Percentiles rank a stretch among this genome's conserved stretches.
These are phyloP conservation scores for Muraenolepis orangiensis DNA, from an alignment of 2,797 vertebrate species.

Conservation along the genomic window DNA sequence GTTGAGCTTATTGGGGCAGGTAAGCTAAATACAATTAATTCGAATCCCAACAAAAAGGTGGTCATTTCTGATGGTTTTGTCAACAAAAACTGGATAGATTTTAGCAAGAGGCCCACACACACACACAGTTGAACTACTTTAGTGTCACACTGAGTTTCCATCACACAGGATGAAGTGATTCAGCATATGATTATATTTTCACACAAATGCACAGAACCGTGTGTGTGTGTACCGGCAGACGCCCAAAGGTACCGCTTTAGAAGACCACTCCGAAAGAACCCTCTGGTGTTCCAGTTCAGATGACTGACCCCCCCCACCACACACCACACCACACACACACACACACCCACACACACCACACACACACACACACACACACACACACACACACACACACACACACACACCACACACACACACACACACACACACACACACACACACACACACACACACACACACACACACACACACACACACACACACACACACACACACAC, in stretches of 20 bases:
- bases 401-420: not conserved
- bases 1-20: not conserved
- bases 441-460: not conserved
- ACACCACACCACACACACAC: not conserved
- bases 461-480: not conserved
- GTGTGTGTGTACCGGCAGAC: not conserved
- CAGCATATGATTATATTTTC: not conserved
- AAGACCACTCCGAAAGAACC: too few species aligned
- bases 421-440: not conserved
- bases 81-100: not conserved
- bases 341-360: not conserved
- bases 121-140: conserved; percentile 36
- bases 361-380: too few species aligned
- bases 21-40: too few species aligned
- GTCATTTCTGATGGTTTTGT: conserved; percentile 35
- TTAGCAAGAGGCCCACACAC: too few species aligned
- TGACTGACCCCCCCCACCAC: too few species aligned
- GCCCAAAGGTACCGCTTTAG: not conserved
- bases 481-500: not conserved
- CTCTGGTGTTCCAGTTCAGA: not conserved
- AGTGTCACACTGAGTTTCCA: conserved; percentile 12
- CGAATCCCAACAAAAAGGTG: conserved; percentile 11
- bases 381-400: not conserved
- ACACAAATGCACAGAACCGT: not conserved
- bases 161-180: not conserved